Evolutionary conservation across 1,140 invertebrate genomes (phyloP).

Genomic region (Mercenaria mercenaria): DNA sequence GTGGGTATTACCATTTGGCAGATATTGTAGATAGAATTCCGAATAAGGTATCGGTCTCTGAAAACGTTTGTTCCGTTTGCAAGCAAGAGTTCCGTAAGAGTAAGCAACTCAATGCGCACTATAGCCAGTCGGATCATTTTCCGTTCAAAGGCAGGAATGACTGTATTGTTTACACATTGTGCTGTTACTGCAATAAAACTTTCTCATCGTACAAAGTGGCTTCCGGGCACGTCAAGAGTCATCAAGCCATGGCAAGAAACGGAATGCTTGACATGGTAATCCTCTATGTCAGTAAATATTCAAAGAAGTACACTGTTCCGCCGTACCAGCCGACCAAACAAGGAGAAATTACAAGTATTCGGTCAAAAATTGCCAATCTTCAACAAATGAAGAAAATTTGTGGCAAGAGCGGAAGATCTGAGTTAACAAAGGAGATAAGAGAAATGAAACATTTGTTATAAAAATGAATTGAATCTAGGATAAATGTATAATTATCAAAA

Average conservation of each 20-base stretch:
- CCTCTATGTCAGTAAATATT: neutral
- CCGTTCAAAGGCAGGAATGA: neutral
- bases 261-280: neutral
- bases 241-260: neutral
- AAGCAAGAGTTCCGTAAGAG: neutral
- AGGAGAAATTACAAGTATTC: neutral
- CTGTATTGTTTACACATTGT: neutral
- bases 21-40: neutral
- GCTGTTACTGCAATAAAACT: neutral
- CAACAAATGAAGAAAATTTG: neutral
- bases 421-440: neutral
- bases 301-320: neutral
- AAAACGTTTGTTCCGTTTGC: neutral
- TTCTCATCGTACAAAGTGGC: neutral
- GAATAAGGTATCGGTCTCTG: neutral
- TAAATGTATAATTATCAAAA: no score
- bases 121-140: neutral
- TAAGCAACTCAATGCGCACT: neutral
- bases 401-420: neutral
- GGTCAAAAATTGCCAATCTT: neutral
- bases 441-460: neutral
- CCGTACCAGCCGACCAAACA: neutral
- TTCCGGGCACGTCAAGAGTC: neutral
- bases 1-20: neutral
- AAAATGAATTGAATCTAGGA: no score